Base-by-base conservation (phyloP, 2,113 vertebrate genomes). In the Ceyx melanurus region DNA sequence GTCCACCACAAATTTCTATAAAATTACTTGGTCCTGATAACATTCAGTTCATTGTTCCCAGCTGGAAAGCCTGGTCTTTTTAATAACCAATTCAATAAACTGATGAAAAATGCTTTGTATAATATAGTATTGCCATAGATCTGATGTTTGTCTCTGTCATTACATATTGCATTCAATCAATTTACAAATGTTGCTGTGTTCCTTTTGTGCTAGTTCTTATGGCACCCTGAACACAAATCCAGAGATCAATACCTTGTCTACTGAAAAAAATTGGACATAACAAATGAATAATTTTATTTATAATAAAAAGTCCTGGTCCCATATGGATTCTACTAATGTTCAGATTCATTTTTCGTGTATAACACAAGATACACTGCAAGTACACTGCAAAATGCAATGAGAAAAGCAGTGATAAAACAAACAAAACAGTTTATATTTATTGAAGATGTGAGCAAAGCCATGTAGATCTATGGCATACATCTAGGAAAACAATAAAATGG, bases 261-360 rank as follows among this genome's bases (percentile, higher is more conserved):
- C 91, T 87, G 95, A 96, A 97, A 97, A 98, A 97, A 97, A 95
- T 66, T 87, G 86, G 91, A 96, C 89, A 91, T 94, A 97, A 97
- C 96, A 98, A 97, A 98, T 97, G 96, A 97, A 97, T 97, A 94
- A 97, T 98, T 97, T 97, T 97, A 97, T 97, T 98, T 97, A 96
- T 94, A 97, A 97, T 97, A 97, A 97, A 96, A 97, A 97, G 89
- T 87, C 65, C 77, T 61, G 81, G 91, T 92, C 86, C 81, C 93
- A 96, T 94, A 96, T 95, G 88, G 85, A 97, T 98, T 97, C 93
- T 80, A 65, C 95, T 97, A 92, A 97, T 94, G 92, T 76, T 96
- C 65, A 95, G 96, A 97, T 91, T 96, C 89, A 97, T 98, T 97
- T 96, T 95, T 97, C 96, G 96, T 68, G 74, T 86, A 96, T 94